phyloP scores from a whole-genome alignment of 92 coral and sea anemone species.

The Anthopleura xanthogrammica region DNA sequence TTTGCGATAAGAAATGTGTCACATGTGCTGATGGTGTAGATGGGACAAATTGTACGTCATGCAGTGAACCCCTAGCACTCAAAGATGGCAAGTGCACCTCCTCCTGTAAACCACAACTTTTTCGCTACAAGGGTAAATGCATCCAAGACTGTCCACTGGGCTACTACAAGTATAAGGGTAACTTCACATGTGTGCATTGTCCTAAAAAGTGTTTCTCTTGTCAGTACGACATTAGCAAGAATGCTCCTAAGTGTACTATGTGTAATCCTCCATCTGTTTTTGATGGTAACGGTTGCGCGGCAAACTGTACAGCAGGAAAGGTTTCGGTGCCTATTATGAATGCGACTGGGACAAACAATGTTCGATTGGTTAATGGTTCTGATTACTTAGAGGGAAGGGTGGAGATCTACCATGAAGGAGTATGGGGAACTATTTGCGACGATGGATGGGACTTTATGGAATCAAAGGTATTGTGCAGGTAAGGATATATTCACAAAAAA shows the following conservation, averaged over 20 bases:
- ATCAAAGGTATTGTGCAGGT: slow-evolving; percentile 67
- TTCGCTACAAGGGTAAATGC: slow-evolving; percentile 32
- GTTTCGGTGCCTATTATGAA: slow-evolving; percentile 50
- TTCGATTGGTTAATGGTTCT: slow-evolving; percentile 74
- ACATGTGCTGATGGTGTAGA: slow-evolving; percentile 65
- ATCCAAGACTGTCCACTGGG: slow-evolving; percentile 66
- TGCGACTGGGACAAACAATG: slow-evolving; percentile 15
- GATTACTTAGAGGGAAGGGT: slow-evolving; percentile 70
- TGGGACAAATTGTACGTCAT: slow-evolving; percentile 61
- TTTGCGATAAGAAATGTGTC: slow-evolving; percentile 63
- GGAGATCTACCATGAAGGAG: slow-evolving; percentile 66
- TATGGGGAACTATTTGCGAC: slow-evolving; percentile 84
- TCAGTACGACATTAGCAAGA: neutral
- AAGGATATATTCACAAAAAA: slow-evolving; percentile 12
- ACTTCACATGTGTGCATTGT: slow-evolving; percentile 55
- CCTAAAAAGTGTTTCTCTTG: slow-evolving; percentile 63
- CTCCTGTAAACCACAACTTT: slow-evolving; percentile 54
- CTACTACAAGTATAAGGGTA: slow-evolving; percentile 38
- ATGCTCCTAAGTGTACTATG: slow-evolving; percentile 36
- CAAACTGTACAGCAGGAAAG: slow-evolving; percentile 53
- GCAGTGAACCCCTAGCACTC: slow-evolving; percentile 65
- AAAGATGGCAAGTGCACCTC: slow-evolving; percentile 67
- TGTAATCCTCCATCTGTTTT: slow-evolving; percentile 59
- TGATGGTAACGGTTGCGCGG: slow-evolving; percentile 36
- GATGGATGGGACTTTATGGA: slow-evolving; percentile 65